phyloP scores from a whole-genome alignment of 2,797 vertebrate genomes.

The Martes flavigula region DNA sequence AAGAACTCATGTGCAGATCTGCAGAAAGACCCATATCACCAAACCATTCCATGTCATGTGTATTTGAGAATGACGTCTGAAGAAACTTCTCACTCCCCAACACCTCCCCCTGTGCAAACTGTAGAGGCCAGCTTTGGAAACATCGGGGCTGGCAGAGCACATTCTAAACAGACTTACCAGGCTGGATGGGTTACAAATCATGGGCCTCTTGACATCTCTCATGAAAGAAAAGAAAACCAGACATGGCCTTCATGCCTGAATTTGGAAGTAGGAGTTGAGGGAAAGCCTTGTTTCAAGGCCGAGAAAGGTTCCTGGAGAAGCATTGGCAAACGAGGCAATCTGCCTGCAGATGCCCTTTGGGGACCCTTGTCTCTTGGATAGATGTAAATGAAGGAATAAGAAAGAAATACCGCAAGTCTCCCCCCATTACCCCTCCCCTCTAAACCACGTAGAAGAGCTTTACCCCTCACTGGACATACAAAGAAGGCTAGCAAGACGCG shows the following conservation, averaged over 20 bases:
- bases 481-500: neutral
- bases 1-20: neutral
- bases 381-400: neutral
- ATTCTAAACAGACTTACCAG: neutral
- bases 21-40: neutral
- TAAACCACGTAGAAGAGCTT: neutral
- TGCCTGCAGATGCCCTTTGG: neutral
- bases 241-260: neutral
- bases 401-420: rapidly evolving
- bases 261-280: neutral
- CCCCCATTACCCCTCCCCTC: neutral
- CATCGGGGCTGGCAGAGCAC: too few species aligned
- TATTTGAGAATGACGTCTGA: neutral
- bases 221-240: neutral
- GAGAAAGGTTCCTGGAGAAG: neutral
- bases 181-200: neutral
- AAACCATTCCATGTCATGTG: rapidly evolving
- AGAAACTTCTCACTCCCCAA: neutral
- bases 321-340: neutral
- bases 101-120: rapidly evolving
- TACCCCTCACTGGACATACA: neutral
- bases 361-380: too few species aligned
- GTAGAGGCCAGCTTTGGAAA: neutral
- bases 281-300: neutral
- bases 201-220: neutral